Evolutionary conservation across 53 echinoderm and acorn worm genomes (phyloP), one percentile per base, ranked within the genome.

Genomic region (Stichopus horrens): DNA sequence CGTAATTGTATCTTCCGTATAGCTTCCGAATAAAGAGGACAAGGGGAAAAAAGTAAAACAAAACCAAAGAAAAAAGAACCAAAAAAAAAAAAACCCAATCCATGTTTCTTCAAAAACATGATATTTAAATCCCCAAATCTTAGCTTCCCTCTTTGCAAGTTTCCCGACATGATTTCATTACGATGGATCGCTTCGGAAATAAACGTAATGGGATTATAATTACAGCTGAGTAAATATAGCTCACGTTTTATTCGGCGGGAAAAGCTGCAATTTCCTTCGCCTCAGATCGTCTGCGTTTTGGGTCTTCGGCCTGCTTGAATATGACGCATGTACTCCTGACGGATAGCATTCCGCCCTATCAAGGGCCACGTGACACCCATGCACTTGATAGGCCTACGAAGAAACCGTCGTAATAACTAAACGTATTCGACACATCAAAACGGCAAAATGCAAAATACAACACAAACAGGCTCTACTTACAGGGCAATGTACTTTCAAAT

Each of bases 171-270:
- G 71, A 85, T 85, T 85, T 21, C 57, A 66, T 85, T 85, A 85
- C 13, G 57, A 85, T 85, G 37, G 85, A 85, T 85, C 85, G 85
- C 53, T 59, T 63, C 66, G 85, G 22, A 85, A 85, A 51, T 85
- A 85, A 58, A 58, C 16, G 65, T 85, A 85, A 85, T 85, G 52
- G 85, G 85, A 85, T 85, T 85, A 85, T 85, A 85, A 85, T 66
- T 85, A 67, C 85, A 85, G 20, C 85, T 85, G 85, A 66, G 67
- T 85, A 63, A 85, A 85, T 66, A 85, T 18, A 85, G 67, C 63
- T 18, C 71, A 71, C 71, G 18, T 71, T 4, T 71, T 11, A 59
- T 71, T n/a, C 18, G 19, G 18, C 71, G 18, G 16, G 14, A 5
- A 71, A 16, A 19, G 6, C 18, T 71, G 71, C 19, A 71, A 71